Conservation (phyloP, 2,113 vertebrate species). For the Mionectes macconnelli region DNA sequence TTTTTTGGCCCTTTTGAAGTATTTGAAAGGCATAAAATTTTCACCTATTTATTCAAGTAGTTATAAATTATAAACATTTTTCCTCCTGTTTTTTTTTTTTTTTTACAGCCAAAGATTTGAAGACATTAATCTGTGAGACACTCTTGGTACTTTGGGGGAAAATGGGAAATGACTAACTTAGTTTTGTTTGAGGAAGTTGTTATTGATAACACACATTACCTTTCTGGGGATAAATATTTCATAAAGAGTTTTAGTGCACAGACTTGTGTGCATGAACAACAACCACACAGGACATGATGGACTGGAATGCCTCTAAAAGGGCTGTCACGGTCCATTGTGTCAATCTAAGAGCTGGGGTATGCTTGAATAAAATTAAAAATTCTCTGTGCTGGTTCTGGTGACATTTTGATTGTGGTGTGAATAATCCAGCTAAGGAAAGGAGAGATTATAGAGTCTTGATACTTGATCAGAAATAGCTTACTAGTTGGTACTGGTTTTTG, state of each 20-base stretch:
- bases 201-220: slow-evolving; percentile 6
- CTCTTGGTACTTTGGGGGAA: background rate
- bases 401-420: background rate
- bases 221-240: slow-evolving; percentile 40
- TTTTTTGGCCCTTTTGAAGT: background rate
- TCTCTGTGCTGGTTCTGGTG: background rate
- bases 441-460: background rate
- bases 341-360: background rate
- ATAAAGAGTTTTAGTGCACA: slow-evolving; percentile 6
- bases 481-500: background rate
- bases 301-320: background rate
- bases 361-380: background rate
- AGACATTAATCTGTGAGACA: background rate
- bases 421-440: background rate
- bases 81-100: background rate
- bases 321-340: slow-evolving; percentile 9
- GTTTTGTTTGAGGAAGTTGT: background rate
- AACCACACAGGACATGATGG: background rate
- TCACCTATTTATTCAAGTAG: background rate
- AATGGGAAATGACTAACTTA: background rate
- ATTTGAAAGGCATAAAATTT: background rate
- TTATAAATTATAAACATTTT: slow-evolving; percentile 2
- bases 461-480: background rate
- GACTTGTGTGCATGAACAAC: background rate
- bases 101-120: background rate